phyloP scores from a whole-genome alignment of 92 coral and sea anemone genomes.

The Siderastrea siderea region DNA sequence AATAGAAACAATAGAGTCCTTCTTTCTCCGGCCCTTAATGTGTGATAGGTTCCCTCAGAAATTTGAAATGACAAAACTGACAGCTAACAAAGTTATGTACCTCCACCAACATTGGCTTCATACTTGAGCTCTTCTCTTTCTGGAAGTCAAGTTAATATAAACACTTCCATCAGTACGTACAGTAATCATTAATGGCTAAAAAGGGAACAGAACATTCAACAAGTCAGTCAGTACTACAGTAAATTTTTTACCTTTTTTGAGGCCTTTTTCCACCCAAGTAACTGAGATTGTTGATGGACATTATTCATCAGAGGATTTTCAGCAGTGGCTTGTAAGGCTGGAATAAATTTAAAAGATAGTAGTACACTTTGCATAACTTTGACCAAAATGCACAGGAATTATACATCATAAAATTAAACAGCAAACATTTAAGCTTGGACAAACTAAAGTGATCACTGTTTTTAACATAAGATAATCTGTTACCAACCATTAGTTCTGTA shows the following conservation, averaged over 20 bases:
- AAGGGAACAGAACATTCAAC: neutral
- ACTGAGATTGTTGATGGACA: constrained; percentile 33
- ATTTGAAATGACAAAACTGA: too few relatives aligned
- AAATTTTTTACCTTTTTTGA: constrained; percentile 37
- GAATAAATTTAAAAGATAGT: neutral
- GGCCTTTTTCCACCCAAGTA: constrained; percentile 60
- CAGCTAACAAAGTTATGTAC: constrained; percentile 24
- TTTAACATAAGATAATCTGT: neutral
- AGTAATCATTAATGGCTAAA: neutral
- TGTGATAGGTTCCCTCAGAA: too few relatives aligned
- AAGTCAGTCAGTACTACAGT: neutral
- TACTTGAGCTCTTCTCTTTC: constrained; percentile 80
- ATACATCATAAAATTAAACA: too few relatives aligned
- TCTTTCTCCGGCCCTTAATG: too few relatives aligned
- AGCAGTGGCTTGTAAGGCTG: constrained; percentile 46
- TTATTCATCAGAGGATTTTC: constrained; percentile 45
- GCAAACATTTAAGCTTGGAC: too few relatives aligned
- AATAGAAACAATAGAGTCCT: too few relatives aligned
- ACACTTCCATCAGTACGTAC: neutral
- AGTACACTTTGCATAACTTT: too few relatives aligned
- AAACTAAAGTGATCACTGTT: neutral
- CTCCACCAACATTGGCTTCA: constrained; percentile 99
- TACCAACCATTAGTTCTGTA: neutral
- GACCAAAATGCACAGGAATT: too few relatives aligned
- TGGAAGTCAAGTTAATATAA: constrained; percentile 2